phyloP scores from a whole-genome alignment of 2,797 vertebrate species.

The Anas capensis region DNA sequence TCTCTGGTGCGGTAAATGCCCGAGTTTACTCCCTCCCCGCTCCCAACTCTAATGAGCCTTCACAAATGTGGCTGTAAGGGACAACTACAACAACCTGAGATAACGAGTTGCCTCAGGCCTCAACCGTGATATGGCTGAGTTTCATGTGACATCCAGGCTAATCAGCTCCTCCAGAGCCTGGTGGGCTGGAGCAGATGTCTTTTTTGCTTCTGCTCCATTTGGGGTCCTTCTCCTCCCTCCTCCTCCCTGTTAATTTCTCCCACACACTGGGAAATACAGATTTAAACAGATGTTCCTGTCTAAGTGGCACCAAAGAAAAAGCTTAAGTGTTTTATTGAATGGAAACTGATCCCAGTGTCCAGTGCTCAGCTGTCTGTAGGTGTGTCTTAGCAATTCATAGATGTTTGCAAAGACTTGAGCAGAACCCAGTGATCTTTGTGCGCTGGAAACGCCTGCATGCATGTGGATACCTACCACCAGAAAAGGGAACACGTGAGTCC shows the following conservation, averaged over 20 bases:
- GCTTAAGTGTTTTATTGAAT: neutral
- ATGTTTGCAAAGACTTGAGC: neutral
- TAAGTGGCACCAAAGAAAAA: neutral
- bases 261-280: neutral
- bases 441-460: neutral
- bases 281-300: neutral
- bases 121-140: neutral
- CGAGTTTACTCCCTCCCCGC: neutral
- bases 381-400: neutral
- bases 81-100: neutral
- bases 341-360: neutral
- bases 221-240: neutral
- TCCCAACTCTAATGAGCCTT: neutral
- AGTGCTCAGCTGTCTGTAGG: neutral
- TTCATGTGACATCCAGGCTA: neutral
- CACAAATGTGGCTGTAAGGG: neutral
- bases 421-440: neutral
- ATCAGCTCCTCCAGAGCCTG: neutral
- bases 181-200: neutral
- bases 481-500: conserved; percentile 85
- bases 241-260: neutral
- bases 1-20: neutral
- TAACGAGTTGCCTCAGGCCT: neutral
- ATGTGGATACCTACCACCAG: conserved; percentile 87
- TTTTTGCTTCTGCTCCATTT: neutral